These are phyloP conservation scores for Raja brachyura DNA, from an alignment of 2,113 vertebrate genomes.

Conservation along the genomic window DNA sequence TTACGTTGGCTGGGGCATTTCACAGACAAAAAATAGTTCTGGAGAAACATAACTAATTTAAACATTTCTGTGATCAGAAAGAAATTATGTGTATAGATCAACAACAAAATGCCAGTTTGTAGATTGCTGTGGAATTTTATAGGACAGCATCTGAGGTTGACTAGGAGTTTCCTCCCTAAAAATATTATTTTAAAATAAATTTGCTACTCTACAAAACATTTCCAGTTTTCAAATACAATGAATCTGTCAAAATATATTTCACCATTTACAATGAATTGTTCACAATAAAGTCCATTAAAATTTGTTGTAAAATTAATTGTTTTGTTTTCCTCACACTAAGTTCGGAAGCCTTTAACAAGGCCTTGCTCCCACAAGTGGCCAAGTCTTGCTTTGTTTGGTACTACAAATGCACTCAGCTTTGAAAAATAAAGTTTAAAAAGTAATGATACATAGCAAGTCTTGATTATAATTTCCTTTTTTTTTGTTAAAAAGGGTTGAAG, in stretches of 20 bases:
- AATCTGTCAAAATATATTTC: constrained; percentile 33
- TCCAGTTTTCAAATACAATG: constrained; percentile 35
- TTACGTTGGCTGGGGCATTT: not conserved
- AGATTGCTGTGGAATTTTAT: not conserved
- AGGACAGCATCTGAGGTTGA: not conserved
- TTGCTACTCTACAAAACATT: constrained; percentile 14
- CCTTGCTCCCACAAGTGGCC: not conserved
- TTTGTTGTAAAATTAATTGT: not conserved
- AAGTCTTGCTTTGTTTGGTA: not conserved
- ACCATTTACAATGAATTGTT: constrained; percentile 22
- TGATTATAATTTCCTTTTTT: constrained; percentile 2
- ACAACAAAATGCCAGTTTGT: not conserved
- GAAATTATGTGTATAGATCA: not conserved
- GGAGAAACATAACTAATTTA: constrained; percentile 15
- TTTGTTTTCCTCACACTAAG: constrained; percentile 3
- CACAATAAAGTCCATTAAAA: constrained; percentile 32
- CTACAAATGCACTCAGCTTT: constrained; percentile 22
- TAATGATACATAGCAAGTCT: not conserved
- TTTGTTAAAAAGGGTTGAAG: not conserved
- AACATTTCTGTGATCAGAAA: constrained; percentile 14
- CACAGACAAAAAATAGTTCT: not conserved
- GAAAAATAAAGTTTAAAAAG: not conserved
- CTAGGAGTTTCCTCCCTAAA: not conserved
- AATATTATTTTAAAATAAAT: constrained; percentile 7
- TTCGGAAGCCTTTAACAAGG: not conserved